These are phyloP conservation scores for Magallana angulata DNA, from an alignment of 1,140 invertebrate species.

Conservation along the genomic window DNA sequence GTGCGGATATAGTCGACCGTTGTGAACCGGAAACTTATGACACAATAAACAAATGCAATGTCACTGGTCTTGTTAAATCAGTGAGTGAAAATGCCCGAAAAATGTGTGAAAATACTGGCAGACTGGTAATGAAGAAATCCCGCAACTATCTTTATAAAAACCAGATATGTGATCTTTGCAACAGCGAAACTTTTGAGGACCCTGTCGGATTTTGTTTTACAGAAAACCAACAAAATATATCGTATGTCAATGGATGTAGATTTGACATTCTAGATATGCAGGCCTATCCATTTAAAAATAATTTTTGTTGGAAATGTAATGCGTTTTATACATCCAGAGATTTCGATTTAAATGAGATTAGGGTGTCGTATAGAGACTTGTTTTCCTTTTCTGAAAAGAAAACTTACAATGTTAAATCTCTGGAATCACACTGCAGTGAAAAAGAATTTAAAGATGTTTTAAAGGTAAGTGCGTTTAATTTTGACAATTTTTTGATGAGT, in stretches of 20 bases:
- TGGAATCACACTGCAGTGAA: neutral
- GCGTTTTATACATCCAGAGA: too few species aligned
- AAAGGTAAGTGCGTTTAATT: neutral
- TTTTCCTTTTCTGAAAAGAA: neutral
- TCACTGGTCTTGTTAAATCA: neutral
- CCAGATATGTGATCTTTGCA: conserved; percentile 10
- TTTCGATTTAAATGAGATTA: neutral
- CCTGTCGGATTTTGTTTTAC: neutral
- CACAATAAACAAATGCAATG: neutral
- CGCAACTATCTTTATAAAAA: neutral
- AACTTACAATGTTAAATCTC: neutral
- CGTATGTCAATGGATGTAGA: neutral
- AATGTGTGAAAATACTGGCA: neutral
- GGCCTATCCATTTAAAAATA: neutral
- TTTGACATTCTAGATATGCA: neutral
- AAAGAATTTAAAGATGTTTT: neutral
- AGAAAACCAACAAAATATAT: neutral
- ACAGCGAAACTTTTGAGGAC: neutral
- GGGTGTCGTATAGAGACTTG: neutral
- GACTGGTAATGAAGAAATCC: neutral
- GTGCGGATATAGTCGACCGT: neutral
- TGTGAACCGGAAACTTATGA: neutral
- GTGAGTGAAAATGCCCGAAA: neutral
- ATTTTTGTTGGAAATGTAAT: neutral
- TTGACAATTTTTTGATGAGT: too few species aligned